Conservation (phyloP, 37 sponge, comb jelly and placozoan genomes). For the Ephydatia muelleri region DNA sequence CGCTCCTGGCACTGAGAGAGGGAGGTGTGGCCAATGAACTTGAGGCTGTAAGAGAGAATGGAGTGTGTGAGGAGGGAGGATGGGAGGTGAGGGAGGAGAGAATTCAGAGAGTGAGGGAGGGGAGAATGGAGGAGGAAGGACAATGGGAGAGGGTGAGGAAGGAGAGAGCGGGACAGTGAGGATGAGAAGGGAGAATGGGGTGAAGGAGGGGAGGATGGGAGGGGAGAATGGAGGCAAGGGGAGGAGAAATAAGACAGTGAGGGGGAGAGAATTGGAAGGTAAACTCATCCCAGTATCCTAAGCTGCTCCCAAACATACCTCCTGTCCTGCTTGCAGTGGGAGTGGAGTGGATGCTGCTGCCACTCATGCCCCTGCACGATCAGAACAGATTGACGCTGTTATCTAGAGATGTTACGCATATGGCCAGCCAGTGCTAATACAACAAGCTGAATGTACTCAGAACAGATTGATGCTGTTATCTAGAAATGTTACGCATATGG, state of each 20-base stretch:
- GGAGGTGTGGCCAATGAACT: background rate
- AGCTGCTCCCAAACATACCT: background rate
- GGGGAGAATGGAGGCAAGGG: conserved; percentile 7
- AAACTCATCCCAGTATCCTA: background rate
- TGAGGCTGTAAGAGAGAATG: background rate
- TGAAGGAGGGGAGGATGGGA: background rate
- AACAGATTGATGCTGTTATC: no score
- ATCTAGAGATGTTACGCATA: no score
- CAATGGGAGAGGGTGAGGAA: background rate
- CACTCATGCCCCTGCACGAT: background rate
- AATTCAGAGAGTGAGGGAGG: background rate
- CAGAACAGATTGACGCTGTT: no score
- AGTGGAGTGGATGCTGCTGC: background rate
- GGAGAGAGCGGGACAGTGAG: background rate
- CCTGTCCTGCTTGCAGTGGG: background rate
- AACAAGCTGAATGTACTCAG: no score
- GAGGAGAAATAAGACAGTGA: background rate
- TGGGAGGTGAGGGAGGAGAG: conserved; percentile 3
- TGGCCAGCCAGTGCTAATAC: no score
- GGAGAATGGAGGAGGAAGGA: background rate
- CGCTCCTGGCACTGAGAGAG: background rate
- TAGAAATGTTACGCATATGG: no score
- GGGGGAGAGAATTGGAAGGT: background rate
- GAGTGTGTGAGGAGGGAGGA: background rate
- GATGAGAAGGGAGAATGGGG: conserved; percentile 1